phyloP scores from a whole-genome alignment of 2,888 invertebrate genomes.

The Diachrysia chrysitis region DNA sequence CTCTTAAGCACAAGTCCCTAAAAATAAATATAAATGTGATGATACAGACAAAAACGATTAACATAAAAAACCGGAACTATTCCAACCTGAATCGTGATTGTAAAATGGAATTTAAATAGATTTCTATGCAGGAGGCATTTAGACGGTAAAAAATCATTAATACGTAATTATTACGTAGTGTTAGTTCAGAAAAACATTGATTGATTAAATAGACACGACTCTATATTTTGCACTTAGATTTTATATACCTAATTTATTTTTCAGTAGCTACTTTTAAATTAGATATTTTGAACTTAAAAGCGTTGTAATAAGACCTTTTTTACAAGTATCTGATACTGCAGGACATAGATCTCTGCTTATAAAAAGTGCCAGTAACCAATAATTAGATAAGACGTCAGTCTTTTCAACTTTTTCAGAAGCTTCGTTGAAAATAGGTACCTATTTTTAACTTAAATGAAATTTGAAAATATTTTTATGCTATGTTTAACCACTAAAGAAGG shows the following conservation, averaged over 20 bases:
- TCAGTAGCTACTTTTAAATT: neutral
- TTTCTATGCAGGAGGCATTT: conserved; percentile 33
- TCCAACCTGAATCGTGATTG: conserved; percentile 30
- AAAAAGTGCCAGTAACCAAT: neutral
- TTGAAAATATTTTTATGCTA: too few species aligned
- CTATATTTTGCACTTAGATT: neutral
- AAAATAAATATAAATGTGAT: neutral
- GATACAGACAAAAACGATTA: conserved; percentile 1
- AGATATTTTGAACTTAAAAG: neutral
- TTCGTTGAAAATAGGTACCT: too few species aligned
- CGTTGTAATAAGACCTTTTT: neutral
- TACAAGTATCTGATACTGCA: neutral
- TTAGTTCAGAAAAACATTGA: conserved; percentile 20
- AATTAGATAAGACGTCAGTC: neutral
- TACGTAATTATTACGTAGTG: conserved; percentile 10
- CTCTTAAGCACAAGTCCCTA: neutral
- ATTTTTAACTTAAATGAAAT: too few species aligned
- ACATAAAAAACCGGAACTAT: conserved; percentile 17
- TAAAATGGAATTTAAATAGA: conserved; percentile 9
- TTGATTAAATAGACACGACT: conserved; percentile 46
- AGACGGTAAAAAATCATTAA: conserved; percentile 22
- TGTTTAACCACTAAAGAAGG: too few species aligned
- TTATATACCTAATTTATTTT: neutral
- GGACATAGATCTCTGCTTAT: neutral
- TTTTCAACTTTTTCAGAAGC: neutral